phyloP scores from a whole-genome alignment of 2,797 vertebrate species.

The Lindbergichthys nudifrons region DNA sequence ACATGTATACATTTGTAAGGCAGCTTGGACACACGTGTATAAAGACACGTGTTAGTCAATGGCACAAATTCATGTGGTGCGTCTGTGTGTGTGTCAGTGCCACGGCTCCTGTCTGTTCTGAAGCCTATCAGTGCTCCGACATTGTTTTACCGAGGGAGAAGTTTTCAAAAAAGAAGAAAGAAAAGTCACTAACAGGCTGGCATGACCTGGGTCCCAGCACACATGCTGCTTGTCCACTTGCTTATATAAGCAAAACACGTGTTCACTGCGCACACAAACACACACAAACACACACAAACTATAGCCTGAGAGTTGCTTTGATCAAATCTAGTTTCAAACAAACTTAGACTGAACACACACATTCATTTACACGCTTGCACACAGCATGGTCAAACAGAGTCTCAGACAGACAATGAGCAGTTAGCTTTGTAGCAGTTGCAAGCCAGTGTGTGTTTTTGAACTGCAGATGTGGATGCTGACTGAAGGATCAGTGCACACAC shows the following conservation, averaged over 20 bases:
- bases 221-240: slow-evolving; percentile 59
- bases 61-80: slow-evolving; percentile 51
- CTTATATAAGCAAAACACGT: slow-evolving; percentile 43
- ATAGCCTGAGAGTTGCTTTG: slow-evolving; percentile 45
- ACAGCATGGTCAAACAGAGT: slow-evolving; percentile 66
- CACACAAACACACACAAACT: slow-evolving; percentile 20
- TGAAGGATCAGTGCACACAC: slow-evolving; percentile 75
- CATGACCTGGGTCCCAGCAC: slow-evolving; percentile 71
- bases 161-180: slow-evolving; percentile 31
- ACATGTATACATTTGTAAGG: slow-evolving; percentile 67
- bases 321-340: slow-evolving; percentile 62
- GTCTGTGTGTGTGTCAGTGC: slow-evolving; percentile 59
- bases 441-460: slow-evolving; percentile 71
- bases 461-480: slow-evolving; percentile 74
- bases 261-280: not conserved
- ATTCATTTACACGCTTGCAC: slow-evolving; percentile 22
- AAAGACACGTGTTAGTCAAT: slow-evolving; percentile 50
- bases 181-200: slow-evolving; percentile 60
- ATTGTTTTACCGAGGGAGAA: slow-evolving; percentile 65
- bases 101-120: slow-evolving; percentile 72
- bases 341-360: slow-evolving; percentile 45
- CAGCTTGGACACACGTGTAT: slow-evolving; percentile 57
- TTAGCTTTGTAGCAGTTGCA: slow-evolving; percentile 77
- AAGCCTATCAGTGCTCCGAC: slow-evolving; percentile 75
- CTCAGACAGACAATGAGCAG: slow-evolving; percentile 68